Conservation (phyloP, 2,888 invertebrate species). For the Cantharis rustica region DNA sequence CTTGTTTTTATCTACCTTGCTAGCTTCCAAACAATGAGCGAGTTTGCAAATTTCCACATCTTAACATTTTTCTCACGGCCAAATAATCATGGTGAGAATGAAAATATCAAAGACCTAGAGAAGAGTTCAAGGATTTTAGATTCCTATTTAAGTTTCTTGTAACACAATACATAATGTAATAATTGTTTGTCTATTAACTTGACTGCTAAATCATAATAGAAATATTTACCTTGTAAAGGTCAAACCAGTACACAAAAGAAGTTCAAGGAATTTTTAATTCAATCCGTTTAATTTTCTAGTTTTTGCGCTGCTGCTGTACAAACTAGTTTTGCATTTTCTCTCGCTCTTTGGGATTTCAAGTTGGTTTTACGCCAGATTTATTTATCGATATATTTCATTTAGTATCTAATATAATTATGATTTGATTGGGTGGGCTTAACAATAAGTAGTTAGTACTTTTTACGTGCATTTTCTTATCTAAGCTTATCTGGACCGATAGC, state of each 20-base stretch:
- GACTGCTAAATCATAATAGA: background rate
- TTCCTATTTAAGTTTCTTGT: background rate
- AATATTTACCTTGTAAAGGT: constrained; percentile 4
- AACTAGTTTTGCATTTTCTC: background rate
- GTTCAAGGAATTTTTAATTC: constrained; percentile 3
- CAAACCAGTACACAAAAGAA: background rate
- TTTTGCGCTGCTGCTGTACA: background rate
- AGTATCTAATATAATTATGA: background rate
- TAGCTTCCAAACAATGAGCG: background rate
- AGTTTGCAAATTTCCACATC: background rate
- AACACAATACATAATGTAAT: background rate
- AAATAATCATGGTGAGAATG: background rate
- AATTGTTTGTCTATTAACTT: constrained; percentile 1
- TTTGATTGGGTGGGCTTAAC: background rate
- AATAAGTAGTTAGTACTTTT: background rate
- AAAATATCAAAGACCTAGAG: background rate
- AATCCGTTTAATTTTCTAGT: background rate
- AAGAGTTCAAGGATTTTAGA: background rate
- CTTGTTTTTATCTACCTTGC: background rate
- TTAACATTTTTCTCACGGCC: background rate
- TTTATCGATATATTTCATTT: background rate
- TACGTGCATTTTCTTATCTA: background rate
- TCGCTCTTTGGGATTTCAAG: no score
- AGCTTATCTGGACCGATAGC: background rate
- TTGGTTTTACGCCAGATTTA: background rate